Conservation (phyloP, 1,140 invertebrate genomes). For the Ridgeia piscesae region DNA sequence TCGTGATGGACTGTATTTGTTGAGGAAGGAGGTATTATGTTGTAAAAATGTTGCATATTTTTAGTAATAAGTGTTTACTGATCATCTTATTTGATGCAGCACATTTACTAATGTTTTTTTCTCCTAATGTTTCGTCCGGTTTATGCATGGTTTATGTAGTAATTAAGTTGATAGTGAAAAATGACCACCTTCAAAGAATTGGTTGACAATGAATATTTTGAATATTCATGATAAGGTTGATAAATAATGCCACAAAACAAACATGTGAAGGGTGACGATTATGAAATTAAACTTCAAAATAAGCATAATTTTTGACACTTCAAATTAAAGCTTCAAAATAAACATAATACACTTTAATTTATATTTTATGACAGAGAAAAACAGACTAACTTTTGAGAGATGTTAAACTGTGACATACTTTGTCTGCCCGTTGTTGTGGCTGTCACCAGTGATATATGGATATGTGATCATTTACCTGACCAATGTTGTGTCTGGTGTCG, state of each 20-base stretch:
- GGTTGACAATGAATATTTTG: background rate
- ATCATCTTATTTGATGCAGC: background rate
- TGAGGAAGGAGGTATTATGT: too few relatives aligned
- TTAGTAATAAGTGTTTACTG: background rate
- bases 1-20: too few relatives aligned
- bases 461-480: background rate
- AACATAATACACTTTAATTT: too few relatives aligned
- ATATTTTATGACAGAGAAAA: too few relatives aligned
- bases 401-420: too few relatives aligned
- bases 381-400: too few relatives aligned
- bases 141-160: background rate
- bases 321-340: too few relatives aligned
- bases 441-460: background rate
- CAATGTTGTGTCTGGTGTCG: background rate
- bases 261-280: background rate
- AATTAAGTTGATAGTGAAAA: background rate
- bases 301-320: too few relatives aligned
- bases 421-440: background rate
- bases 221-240: background rate
- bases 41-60: too few relatives aligned
- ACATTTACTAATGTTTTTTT: background rate
- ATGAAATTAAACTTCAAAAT: background rate
- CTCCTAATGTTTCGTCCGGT: background rate
- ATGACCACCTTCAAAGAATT: background rate
- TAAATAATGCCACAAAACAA: background rate